Conservation (phyloP, 2,888 invertebrate genomes). For the Phrixothrix hirtus region DNA sequence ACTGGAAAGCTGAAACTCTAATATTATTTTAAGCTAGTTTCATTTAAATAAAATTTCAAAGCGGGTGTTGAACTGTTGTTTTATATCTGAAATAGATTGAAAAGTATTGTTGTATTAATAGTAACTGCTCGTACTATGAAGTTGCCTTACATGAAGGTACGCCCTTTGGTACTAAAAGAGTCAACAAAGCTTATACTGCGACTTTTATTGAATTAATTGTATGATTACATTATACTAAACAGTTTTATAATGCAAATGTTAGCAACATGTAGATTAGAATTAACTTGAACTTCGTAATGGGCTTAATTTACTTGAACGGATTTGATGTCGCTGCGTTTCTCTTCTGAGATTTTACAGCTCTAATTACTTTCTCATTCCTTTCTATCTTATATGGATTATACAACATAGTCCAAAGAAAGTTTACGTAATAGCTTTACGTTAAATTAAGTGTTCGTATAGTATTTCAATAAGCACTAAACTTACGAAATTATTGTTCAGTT, state of each 20-base stretch:
- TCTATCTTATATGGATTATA: constrained; percentile 2
- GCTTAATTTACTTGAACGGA: constrained; percentile 22
- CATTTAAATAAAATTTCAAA: too few relatives aligned
- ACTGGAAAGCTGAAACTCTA: neutral
- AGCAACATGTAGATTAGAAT: constrained; percentile 24
- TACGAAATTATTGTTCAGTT: too few relatives aligned
- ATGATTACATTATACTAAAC: too few relatives aligned
- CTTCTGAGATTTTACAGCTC: constrained; percentile 18
- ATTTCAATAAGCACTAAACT: too few relatives aligned
- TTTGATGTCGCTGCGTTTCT: constrained; percentile 15
- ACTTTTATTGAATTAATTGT: too few relatives aligned
- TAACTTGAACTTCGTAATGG: constrained; percentile 21
- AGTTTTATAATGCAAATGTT: constrained; percentile 19
- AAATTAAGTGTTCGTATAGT: neutral
- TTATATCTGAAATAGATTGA: too few relatives aligned
- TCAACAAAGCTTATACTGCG: too few relatives aligned
- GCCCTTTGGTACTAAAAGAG: too few relatives aligned
- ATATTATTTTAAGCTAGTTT: neutral
- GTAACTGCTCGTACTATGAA: too few relatives aligned
- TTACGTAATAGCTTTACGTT: neutral
- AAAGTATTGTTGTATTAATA: too few relatives aligned
- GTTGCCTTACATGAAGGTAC: too few relatives aligned
- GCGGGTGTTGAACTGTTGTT: too few relatives aligned
- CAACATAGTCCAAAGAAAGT: neutral
- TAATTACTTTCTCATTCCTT: constrained; percentile 13